Conservation (phyloP, 2,113 vertebrate genomes). For the Hystrix cristata region DNA sequence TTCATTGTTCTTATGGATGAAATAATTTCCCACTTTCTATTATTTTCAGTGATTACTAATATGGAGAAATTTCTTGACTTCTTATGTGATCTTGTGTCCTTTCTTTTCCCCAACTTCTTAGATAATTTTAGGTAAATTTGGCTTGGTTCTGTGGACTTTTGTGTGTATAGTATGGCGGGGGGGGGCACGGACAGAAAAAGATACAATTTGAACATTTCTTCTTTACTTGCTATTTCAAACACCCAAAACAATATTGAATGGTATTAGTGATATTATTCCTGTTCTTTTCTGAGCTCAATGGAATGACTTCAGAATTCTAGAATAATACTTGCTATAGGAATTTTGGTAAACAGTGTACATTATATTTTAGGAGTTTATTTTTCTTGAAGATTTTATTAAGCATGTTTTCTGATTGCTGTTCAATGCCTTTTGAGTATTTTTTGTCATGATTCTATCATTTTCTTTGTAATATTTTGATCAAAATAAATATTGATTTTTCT, state of each 20-base stretch:
- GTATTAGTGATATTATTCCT: neutral
- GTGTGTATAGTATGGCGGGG: neutral
- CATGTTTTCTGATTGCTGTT: neutral
- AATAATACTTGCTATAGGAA: neutral
- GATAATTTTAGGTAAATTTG: neutral
- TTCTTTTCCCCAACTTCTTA: neutral
- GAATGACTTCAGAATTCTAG: neutral
- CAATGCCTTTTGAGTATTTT: neutral
- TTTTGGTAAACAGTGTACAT: neutral
- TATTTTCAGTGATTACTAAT: neutral
- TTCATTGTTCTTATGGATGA: neutral
- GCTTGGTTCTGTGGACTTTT: neutral
- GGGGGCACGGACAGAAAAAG: fast-evolving
- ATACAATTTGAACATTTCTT: neutral
- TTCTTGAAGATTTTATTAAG: neutral
- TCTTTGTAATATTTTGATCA: neutral
- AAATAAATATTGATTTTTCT: constrained; percentile 12
- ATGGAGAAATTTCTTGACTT: neutral
- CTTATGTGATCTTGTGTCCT: neutral
- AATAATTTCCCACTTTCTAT: neutral
- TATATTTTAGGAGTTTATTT: neutral
- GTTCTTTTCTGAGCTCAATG: neutral
- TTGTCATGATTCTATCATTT: neutral
- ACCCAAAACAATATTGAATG: neutral
- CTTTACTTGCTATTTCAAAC: neutral